Percentiles rank a stretch among this genome's conserved stretches.
phyloP scores from a whole-genome alignment of 2,797 vertebrate species.

The Mormyrops attenuatus region DNA sequence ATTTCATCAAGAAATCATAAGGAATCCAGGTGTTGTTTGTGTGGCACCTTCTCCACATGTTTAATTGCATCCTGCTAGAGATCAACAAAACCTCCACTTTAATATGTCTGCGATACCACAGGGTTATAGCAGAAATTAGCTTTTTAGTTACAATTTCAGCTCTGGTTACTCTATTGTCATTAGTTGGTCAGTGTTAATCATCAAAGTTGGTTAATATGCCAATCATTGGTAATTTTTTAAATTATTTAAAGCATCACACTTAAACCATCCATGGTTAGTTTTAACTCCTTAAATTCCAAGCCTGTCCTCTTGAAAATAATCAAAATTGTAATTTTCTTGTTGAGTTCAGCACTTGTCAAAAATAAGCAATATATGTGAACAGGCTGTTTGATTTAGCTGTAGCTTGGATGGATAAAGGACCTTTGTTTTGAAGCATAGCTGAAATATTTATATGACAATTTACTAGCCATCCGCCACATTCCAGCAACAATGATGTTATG shows the following conservation, averaged over 20 bases:
- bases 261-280: background rate
- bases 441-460: background rate
- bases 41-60: background rate
- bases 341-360: background rate
- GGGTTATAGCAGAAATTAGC: background rate
- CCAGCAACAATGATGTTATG: background rate
- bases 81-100: background rate
- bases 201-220: background rate
- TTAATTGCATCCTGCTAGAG: slow-evolving; percentile 3
- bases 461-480: background rate
- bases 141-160: background rate
- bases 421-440: slow-evolving; percentile 1
- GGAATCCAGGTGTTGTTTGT: background rate
- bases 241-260: background rate
- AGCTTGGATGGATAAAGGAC: background rate
- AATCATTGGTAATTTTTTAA: background rate
- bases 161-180: background rate
- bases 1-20: slow-evolving; percentile 10
- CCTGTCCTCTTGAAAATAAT: background rate
- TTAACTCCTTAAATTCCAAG: background rate
- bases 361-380: background rate
- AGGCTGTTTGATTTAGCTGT: background rate
- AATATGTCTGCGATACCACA: background rate
- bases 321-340: background rate
- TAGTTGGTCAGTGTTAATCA: background rate